A percentile compares a stretch with the other conserved stretches of the same genome.
phyloP scores from a whole-genome alignment of 2,888 invertebrate species.

The Hyalella azteca region DNA sequence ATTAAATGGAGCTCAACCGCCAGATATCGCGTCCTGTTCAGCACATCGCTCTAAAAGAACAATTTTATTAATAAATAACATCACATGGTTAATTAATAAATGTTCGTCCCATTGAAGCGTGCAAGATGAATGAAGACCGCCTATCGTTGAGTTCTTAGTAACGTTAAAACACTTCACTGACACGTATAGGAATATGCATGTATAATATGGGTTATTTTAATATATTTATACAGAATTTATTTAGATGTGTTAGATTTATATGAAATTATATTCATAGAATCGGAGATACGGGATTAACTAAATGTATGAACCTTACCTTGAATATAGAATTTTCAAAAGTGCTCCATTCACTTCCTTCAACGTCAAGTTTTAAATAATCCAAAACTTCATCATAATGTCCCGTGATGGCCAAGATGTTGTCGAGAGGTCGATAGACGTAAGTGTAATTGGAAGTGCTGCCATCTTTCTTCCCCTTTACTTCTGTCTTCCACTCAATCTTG shows the following conservation, averaged over 20 bases:
- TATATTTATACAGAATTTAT: too few species aligned
- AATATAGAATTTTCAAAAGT: slow-evolving; percentile 42
- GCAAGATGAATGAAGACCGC: too few species aligned
- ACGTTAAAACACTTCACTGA: too few species aligned
- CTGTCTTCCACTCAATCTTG: not conserved
- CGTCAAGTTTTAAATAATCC: slow-evolving; percentile 46
- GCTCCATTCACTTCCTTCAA: slow-evolving; percentile 47
- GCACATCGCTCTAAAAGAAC: not conserved
- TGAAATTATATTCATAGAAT: too few species aligned
- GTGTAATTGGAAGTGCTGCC: not conserved
- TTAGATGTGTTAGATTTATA: too few species aligned
- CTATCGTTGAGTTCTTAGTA: too few species aligned
- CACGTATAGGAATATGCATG: too few species aligned
- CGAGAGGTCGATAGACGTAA: slow-evolving; percentile 46
- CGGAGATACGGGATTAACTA: too few species aligned
- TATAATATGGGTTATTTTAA: too few species aligned
- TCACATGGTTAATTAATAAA: too few species aligned
- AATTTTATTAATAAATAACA: too few species aligned
- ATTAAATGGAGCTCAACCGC: not conserved
- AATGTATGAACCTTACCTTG: slow-evolving; percentile 44
- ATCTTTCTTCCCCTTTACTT: slow-evolving; percentile 21
- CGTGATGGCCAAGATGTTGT: slow-evolving; percentile 44
- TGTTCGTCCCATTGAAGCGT: too few species aligned
- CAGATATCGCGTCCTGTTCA: not conserved
- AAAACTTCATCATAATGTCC: slow-evolving; percentile 32